phyloP scores from a whole-genome alignment of 2,797 vertebrate genomes.

The Cyclopterus lumpus region DNA sequence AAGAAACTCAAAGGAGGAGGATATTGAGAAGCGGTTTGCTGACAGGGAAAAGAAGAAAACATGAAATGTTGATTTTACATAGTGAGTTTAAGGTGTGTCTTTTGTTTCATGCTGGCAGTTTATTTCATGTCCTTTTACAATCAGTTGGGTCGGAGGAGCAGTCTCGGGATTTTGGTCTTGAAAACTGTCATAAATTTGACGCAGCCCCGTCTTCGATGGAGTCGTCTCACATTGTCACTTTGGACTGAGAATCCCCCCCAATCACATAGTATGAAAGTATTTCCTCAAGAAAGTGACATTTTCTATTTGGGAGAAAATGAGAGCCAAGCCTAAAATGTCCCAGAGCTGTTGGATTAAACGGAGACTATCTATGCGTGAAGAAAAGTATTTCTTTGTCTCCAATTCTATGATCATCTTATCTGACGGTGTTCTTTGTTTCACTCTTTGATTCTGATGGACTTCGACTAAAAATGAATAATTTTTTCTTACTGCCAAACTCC shows the following conservation, averaged over 20 bases:
- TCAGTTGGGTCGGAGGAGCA: neutral
- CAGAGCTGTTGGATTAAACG: neutral
- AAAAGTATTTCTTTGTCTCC: constrained; percentile 17
- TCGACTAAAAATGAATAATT: neutral
- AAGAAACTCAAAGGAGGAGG: neutral
- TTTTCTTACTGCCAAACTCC: neutral
- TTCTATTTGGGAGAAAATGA: neutral
- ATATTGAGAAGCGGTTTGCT: neutral
- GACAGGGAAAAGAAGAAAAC: neutral
- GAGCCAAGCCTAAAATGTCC: constrained; percentile 2
- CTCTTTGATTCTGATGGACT: constrained; percentile 6
- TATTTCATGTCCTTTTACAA: neutral
- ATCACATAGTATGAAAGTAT: neutral
- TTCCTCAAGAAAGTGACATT: constrained; percentile 1
- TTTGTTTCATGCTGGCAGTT: neutral
- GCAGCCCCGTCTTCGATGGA: neutral
- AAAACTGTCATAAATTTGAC: neutral
- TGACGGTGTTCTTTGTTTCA: neutral
- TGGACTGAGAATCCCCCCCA: neutral
- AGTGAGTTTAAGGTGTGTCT: neutral
- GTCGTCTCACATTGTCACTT: neutral
- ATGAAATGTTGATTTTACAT: neutral
- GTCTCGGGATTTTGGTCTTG: neutral
- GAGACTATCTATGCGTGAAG: neutral
- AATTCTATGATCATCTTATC: neutral